Percentiles rank a stretch among this genome's conserved stretches.
phyloP scores from a whole-genome alignment of 2,113 vertebrate genomes.

The Thermophis baileyi region DNA sequence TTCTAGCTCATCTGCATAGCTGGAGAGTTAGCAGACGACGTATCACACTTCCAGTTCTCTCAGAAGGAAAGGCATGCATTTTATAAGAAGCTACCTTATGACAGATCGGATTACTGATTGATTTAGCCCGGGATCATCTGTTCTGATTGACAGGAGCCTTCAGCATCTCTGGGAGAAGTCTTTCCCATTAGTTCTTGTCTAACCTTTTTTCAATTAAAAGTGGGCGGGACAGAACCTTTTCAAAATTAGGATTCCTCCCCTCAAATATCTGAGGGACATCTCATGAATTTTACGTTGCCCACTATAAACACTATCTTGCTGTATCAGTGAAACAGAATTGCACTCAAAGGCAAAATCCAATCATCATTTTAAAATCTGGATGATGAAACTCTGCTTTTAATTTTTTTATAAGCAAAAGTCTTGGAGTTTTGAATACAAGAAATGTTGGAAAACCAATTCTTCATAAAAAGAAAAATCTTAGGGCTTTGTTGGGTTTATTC shows the following conservation, averaged over 20 bases:
- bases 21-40: neutral
- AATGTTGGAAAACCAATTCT: neutral
- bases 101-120: neutral
- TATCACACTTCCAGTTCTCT: neutral
- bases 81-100: neutral
- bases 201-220: neutral
- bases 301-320: neutral
- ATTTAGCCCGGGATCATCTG: neutral
- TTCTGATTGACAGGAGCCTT: neutral
- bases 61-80: neutral
- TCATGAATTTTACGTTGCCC: neutral
- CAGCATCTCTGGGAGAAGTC: neutral
- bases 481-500: neutral
- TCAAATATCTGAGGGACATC: neutral
- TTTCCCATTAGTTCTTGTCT: neutral
- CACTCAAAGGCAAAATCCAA: neutral
- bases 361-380: neutral
- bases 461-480: neutral
- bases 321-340: neutral
- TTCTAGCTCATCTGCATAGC: neutral
- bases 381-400: neutral
- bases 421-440: neutral
- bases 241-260: neutral
- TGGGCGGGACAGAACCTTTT: neutral
- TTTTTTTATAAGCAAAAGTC: neutral